Evolutionary conservation across 2,888 invertebrate species (phyloP), one percentile per base, ranked within the genome.

Genomic region (Netelia virgata): DNA sequence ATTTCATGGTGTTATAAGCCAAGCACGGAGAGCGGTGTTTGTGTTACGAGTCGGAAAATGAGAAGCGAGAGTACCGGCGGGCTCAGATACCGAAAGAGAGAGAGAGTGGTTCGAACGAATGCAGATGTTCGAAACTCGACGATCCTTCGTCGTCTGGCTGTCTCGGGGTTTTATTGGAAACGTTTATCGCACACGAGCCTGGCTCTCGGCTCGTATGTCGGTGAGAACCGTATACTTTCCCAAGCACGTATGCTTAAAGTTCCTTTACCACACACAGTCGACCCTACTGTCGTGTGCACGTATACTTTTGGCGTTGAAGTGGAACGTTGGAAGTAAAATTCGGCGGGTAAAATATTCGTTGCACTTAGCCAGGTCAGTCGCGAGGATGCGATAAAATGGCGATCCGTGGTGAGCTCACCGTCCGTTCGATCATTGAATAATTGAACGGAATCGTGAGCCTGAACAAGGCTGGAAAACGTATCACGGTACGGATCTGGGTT

Each of bases 341-440:
- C 53, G 10, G 10, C 47, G 47, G 36, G 73, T 82, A 59, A 61
- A 84, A 78, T 84, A 82, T 75, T 75, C 64, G 18, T 78, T 83
- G 73, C 73, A 74, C 68, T 78, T 74, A 74, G 72, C 69, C 61
- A 55, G 61, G 68, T 68, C 47, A 80, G 59, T 73, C 23, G 55
- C 61, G 61, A 63, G 63, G 69, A 50, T 73, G 69, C 66, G 50
- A 43, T 20, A 23, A 75, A 82, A 79, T 75, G 53, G 59, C 55
- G 8, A 20, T 74, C 63, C 63, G 72, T 14, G 47, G 36, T 6
- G 5, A 36, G 36, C 5, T 8, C 36, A 5, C 50, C 53, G 61
- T 50, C 73, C 57, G 28, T 41, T 61, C 64, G 64, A 69, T 64
- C 57, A 28, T 64, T 84, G 16, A 81, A 81, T 84, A 64, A 81